Conservation (phyloP, 2,888 invertebrate genomes). For the Cheiracanthium punctorium region DNA sequence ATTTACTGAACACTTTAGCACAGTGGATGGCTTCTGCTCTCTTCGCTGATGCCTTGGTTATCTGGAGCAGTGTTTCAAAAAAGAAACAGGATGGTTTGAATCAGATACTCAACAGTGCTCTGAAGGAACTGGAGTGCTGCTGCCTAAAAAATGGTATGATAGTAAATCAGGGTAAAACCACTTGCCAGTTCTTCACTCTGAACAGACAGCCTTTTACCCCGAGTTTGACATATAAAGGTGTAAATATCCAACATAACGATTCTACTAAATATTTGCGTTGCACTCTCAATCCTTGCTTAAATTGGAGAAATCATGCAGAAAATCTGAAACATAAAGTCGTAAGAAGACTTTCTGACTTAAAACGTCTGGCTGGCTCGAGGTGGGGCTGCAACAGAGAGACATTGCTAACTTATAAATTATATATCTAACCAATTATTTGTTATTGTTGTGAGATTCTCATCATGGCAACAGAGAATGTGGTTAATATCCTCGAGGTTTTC, state of each 20-base stretch:
- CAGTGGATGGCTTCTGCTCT: neutral
- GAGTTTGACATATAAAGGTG: neutral
- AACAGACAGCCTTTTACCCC: too few relatives aligned
- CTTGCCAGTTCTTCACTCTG: too few relatives aligned
- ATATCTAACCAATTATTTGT: neutral
- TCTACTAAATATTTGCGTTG: neutral
- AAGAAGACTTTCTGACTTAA: too few relatives aligned
- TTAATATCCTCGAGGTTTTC: too few relatives aligned
- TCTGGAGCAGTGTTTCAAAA: constrained; percentile 8
- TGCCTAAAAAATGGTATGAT: neutral
- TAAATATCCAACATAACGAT: neutral
- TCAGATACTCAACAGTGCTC: neutral
- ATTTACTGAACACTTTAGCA: neutral
- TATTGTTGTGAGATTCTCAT: neutral
- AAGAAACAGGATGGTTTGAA: neutral
- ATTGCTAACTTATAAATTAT: neutral
- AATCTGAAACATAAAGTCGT: too few relatives aligned
- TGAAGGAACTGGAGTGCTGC: neutral
- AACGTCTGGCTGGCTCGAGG: too few relatives aligned
- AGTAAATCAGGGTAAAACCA: too few relatives aligned
- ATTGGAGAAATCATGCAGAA: too few relatives aligned
- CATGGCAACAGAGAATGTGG: neutral
- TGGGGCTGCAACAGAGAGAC: too few relatives aligned
- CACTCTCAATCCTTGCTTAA: too few relatives aligned
- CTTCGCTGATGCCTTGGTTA: too few relatives aligned